Conservation (phyloP, 2,888 invertebrate species). For the Temnothorax ravouxi region DNA sequence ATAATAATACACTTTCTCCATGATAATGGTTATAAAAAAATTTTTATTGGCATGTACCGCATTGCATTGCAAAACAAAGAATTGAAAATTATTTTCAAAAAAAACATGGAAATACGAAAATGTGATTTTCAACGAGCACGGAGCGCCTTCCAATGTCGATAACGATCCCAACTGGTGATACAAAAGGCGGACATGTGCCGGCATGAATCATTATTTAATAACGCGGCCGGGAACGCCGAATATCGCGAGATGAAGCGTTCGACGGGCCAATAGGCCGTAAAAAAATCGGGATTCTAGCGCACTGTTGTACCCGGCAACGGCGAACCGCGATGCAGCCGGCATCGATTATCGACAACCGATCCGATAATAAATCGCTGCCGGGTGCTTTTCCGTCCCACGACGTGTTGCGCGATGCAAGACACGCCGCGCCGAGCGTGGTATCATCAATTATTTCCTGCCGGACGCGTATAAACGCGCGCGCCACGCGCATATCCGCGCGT, state of each 20-base stretch:
- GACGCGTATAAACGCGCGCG: conserved; percentile 45
- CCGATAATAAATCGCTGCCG: conserved; percentile 71
- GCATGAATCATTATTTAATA: conserved; percentile 54
- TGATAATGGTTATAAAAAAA: not conserved
- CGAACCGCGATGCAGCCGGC: conserved; percentile 33
- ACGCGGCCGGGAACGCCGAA: conserved; percentile 26
- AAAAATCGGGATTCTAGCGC: conserved; percentile 35
- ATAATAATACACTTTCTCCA: not conserved
- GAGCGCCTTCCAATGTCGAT: not conserved
- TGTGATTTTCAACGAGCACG: not conserved
- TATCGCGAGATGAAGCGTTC: conserved; percentile 43
- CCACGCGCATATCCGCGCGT: conserved; percentile 9
- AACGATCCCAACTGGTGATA: conserved; percentile 16
- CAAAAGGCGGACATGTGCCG: not conserved
- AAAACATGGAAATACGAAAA: not conserved
- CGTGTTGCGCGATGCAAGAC: conserved; percentile 61
- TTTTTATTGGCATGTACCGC: not conserved
- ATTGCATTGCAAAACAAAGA: not conserved
- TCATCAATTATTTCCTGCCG: conserved; percentile 67
- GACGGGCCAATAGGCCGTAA: conserved; percentile 46
- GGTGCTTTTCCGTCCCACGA: conserved; percentile 58
- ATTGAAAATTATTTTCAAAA: not conserved
- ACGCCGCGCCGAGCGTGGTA: conserved; percentile 56
- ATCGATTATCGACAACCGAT: conserved; percentile 72
- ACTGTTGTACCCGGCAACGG: not conserved